Evolutionary conservation across 2,888 invertebrate species (phyloP), one percentile per base, ranked within the genome.

Genomic region (Apomyelois bistriatella): DNA sequence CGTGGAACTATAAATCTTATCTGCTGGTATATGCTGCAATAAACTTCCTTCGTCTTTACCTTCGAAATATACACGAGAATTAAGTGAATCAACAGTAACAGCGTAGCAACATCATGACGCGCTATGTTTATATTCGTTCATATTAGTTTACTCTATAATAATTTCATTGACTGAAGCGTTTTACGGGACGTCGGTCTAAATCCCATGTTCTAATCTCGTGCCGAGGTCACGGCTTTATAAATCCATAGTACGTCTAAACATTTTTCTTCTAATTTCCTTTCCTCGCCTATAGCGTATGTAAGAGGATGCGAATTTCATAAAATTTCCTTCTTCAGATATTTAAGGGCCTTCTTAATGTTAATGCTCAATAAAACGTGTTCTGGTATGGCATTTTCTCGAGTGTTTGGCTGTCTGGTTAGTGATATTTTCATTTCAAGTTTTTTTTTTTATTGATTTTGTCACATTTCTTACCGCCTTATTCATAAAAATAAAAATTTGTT

Each of bases 41-140:
- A 85, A 85, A 86, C 79, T 85, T 84, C 79, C 83, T 79, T 76
- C 74, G 74, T 74, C 71, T 86, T 83, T 79, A 79, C 84, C 79
- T 82, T 83, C 82, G 64, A 67, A 58, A 57, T 65, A 65, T 74
- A 70, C 69, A 71, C 74, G 73, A 72, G 72, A 76, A 73, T 74
- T 70, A 66, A 70, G 74, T 85, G 79, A 80, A 76, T 82, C 79
- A 82, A 77, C 77, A 71, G 63, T 66, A 68, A 62, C 56, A 69
- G 66, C 79, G 65, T 83, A 79, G 85, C 77, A 83, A 85, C 85
- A 72, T 70, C 77, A 72, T 84, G 86, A 82, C 77, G 84, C 62
- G 57, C 54, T 54, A 61, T 82, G 79, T 85, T 82, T 86, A 82
- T 82, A 78, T 73, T 79, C 68, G 67, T 64, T 79, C 78, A 79